Base-by-base conservation (phyloP, 1,140 invertebrate species). In the Dinothrombium tinctorium region DNA sequence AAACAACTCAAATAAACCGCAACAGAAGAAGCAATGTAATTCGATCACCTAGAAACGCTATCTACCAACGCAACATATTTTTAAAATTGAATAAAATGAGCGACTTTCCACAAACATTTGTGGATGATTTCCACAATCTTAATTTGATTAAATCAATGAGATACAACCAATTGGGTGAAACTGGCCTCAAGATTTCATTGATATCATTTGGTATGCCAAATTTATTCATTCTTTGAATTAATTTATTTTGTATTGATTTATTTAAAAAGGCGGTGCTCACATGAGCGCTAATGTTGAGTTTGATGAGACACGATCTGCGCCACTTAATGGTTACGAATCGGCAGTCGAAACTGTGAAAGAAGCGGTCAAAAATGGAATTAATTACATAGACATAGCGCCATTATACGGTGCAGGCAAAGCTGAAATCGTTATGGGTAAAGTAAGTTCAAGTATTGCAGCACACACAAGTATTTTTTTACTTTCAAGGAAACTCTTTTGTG, bases 351-450 rank as follows among this genome's bases (percentile, higher is more conserved):
- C 75, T 0, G 63, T 90, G 25, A 61, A 66, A 32, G 59, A 71
- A 47, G 74, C 73, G 3, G 57, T 90, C n/a, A 73, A 68, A 53
- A 61, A 59, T 25, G 86, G 86, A 2, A 67, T 92, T 15, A 92
- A 92, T 62, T 86, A 81, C 47, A 73, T 92, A 37, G 86, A 92
- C 54, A 87, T 81, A 0, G 75, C 73, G 2, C 80, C 81, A 0
- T 90, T 73, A 69, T 92, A 92, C 56, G 83, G 84, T 0, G 52
- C 63, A 32, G 61, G 64, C 12, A 55, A 59, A 46, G 65, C 60
- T 28, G 83, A 92, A 60, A 61, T 60, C 47, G 59, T 76, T 21
- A 58, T 90, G 8, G 87, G 84, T n/a, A n/a, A n/a, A n/a, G n/a
- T n/a, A n/a, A n/a, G n/a, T n/a, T n/a, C n/a, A n/a, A n/a, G n/a